Evolutionary conservation across 2,113 vertebrate species (phyloP), one percentile per base, ranked within the genome.

Genomic region (Gobio gobio): DNA sequence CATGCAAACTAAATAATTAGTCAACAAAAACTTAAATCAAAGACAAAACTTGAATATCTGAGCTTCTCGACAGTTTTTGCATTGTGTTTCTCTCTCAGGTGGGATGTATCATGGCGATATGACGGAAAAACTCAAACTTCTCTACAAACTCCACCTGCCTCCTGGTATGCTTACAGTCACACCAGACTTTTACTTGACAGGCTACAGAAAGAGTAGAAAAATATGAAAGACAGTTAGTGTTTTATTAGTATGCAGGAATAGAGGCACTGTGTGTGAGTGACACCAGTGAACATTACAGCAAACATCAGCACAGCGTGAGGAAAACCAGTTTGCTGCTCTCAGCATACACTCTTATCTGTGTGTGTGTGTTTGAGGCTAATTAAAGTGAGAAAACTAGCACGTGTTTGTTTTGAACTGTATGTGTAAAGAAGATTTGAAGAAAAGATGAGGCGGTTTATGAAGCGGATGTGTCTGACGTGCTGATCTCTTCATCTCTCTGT

Each of bases 21-120:
- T n/a, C n/a, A n/a, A n/a, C n/a, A n/a, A n/a, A n/a, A n/a, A n/a
- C n/a, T n/a, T n/a, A n/a, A n/a, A n/a, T n/a, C n/a, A 33, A 33
- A 33, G 2, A 33, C 26, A 64, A n/a, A n/a, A 33, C 64, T 36
- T 36, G 29, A 33, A 16, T 68, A 20, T 36, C 16, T 36, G 7
- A 9, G 26, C 63, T 33, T 33, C 26, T 66, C 0, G 5, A 1
- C 18, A 2, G 1, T 68, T 36, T 68, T 36, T 36, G 29, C 14
- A 3, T 22, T 51, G 33, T 56, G 18, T 77, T 10, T 87, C 29
- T 83, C n/a, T 80, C 47, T 2, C 90, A 99, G 98, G 97, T 90
- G 96, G 96, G 40, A 97, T 99, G 98, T 99, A 97, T 93, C 98
- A 99, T 1, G 97, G 98, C 14, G 98, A 99, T 91, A 95, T 99